Percentiles rank a stretch among this genome's conserved stretches.
phyloP scores from a whole-genome alignment of 2,888 invertebrate species.

The Dusona sp. region DNA sequence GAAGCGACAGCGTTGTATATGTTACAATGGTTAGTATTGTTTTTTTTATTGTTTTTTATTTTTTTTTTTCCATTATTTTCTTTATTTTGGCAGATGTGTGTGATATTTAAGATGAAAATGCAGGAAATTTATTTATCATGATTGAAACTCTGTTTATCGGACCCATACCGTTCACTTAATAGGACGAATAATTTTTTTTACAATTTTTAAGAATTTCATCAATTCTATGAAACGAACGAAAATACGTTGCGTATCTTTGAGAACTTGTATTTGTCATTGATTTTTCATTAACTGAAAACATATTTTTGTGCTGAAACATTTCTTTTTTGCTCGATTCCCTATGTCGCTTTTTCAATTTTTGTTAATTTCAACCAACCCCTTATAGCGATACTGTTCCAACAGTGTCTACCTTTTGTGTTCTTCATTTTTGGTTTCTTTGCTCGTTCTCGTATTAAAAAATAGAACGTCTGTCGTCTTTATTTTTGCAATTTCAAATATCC shows the following conservation, averaged over 20 bases:
- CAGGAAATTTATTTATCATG: slow-evolving; percentile 48
- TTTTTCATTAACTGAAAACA: neutral
- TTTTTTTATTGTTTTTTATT: slow-evolving; percentile 7
- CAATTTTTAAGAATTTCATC: slow-evolving; percentile 16
- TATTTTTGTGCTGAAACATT: slow-evolving; percentile 14
- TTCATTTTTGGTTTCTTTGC: slow-evolving; percentile 2
- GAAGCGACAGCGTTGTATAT: slow-evolving; percentile 55
- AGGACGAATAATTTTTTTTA: neutral
- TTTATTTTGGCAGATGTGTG: slow-evolving; percentile 45
- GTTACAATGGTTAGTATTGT: slow-evolving; percentile 39
- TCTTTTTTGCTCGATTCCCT: neutral
- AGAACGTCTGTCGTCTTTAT: slow-evolving; percentile 24
- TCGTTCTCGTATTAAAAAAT: slow-evolving; percentile 56
- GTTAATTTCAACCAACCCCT: neutral
- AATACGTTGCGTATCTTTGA: neutral
- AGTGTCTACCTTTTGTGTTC: neutral
- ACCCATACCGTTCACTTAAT: slow-evolving; percentile 7
- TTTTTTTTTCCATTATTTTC: neutral
- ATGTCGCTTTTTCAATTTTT: neutral
- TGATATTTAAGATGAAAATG: slow-evolving; percentile 30
- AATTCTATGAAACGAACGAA: slow-evolving; percentile 22
- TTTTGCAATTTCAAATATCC: slow-evolving; percentile 19
- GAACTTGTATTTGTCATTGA: neutral
- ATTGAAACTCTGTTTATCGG: slow-evolving; percentile 36
- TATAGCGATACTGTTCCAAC: neutral